A percentile compares a stretch with the other conserved stretches of the same genome.
Evolutionary conservation across 2,888 invertebrate genomes (phyloP).

Genomic region (Perizoma flavofasciatum): DNA sequence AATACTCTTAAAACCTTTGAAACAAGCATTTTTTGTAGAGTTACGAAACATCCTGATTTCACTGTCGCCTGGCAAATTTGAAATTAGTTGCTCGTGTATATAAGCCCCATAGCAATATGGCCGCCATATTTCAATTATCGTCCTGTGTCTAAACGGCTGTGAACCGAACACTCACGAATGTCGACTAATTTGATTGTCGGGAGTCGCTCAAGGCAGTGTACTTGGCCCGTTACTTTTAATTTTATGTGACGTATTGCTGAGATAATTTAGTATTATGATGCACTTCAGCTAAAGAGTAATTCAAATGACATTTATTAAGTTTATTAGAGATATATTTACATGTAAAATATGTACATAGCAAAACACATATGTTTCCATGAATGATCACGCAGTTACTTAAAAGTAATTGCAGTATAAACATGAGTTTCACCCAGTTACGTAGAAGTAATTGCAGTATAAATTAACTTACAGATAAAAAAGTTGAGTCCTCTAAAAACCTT

Average conservation of each 20-base stretch:
- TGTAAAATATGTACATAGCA: too few species aligned
- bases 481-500: too few species aligned
- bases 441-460: too few species aligned
- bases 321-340: background rate
- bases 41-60: too few species aligned
- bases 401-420: too few species aligned
- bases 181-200: slow-evolving; percentile 72
- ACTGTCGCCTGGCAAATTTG: background rate
- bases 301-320: background rate
- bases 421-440: too few species aligned
- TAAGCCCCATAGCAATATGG: slow-evolving; percentile 8
- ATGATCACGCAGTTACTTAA: too few species aligned
- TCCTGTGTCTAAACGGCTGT: slow-evolving; percentile 55
- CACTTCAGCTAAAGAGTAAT: background rate
- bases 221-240: slow-evolving; percentile 49
- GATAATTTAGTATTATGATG: background rate
- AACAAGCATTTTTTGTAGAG: too few species aligned
- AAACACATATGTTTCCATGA: too few species aligned
- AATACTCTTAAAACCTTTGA: too few species aligned
- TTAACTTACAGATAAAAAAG: too few species aligned
- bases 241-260: slow-evolving; percentile 14
- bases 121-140: slow-evolving; percentile 59
- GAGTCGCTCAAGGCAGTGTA: slow-evolving; percentile 52
- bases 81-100: slow-evolving; percentile 6
- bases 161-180: slow-evolving; percentile 65